Evolutionary conservation across 2,113 vertebrate genomes (phyloP), one percentile per base, ranked within the genome.

Genomic region (Pogonocichla stellata): DNA sequence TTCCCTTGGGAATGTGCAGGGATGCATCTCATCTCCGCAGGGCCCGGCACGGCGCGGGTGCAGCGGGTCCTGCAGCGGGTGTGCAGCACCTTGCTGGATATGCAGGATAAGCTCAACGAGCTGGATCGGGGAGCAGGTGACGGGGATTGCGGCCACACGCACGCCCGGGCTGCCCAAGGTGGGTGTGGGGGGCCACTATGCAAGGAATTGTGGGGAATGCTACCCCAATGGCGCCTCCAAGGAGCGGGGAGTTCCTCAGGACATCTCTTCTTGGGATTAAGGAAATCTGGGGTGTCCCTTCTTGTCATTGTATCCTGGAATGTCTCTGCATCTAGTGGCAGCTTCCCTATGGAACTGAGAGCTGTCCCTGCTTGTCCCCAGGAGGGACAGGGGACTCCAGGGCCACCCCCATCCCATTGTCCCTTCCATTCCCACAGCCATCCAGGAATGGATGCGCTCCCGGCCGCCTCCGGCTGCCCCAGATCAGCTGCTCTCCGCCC

Each of bases 141-240:
- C 0, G 99, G 99, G 25, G 99, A 99, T 90, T 99, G 99, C 2
- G 99, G 99, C 8, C 98, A 97, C 97, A 99, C 99, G 1, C 99
- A 99, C 1, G 98, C 98, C 28, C 97, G 98, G 18, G 99, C 98
- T 0, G 99, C 99, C 66, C 96, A 70, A 97, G 99, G 99, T 99
- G 61, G 40, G 97, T 73, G 22, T 36, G 14, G 15, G 40, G 48
- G 25, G 7, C 0, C 4, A 0, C 20, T 12, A 5, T 31, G 24
- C 31, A 16, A 26, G 88, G 60, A 80, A 8, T 5, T 26, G 9
- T 8, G n/a, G n/a, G 85, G 47, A 57, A 3, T 13, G 38, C 29
- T 4, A 3, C 29, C 54, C 40, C 34, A 12, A 11, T 2, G 17
- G 16, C 38, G 13, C 33, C 5, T n/a, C 54, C 57, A 7, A 14